phyloP scores from a whole-genome alignment of 2,797 vertebrate genomes.

The Scolopax bukidnonensis region DNA sequence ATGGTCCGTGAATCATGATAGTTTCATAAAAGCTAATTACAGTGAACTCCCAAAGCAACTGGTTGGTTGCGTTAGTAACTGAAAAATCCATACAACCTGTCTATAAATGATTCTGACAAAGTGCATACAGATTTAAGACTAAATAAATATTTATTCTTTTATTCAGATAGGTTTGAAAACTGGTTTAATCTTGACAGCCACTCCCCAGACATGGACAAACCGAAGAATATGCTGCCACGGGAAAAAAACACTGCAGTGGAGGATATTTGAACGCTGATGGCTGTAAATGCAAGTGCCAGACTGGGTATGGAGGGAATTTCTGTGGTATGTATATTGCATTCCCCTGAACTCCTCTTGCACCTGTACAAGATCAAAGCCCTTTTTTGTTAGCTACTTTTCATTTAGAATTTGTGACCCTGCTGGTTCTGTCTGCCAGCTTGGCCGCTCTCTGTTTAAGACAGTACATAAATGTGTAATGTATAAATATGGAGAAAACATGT shows the following conservation, averaged over 20 bases:
- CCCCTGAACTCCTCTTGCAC: background rate
- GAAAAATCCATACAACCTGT: background rate
- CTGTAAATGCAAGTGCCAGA: background rate
- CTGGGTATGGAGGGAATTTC: background rate
- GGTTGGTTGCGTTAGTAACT: background rate
- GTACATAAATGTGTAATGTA: background rate
- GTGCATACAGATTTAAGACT: background rate
- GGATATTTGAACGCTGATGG: background rate
- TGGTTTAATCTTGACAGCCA: background rate
- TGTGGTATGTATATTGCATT: background rate
- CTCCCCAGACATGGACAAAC: background rate
- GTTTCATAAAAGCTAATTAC: background rate
- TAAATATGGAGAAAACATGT: background rate
- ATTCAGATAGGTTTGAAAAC: background rate
- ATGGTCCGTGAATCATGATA: background rate
- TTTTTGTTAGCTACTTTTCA: background rate
- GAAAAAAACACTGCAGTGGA: background rate
- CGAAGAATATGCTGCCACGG: background rate
- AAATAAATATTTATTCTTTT: background rate
- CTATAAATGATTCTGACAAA: background rate
- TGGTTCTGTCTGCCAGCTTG: background rate
- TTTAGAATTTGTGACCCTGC: background rate
- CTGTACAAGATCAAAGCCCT: background rate
- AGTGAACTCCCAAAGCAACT: background rate
- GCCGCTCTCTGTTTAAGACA: background rate